Conservation (phyloP, 2,797 vertebrate genomes). For the Melanotaenia nigrans region DNA sequence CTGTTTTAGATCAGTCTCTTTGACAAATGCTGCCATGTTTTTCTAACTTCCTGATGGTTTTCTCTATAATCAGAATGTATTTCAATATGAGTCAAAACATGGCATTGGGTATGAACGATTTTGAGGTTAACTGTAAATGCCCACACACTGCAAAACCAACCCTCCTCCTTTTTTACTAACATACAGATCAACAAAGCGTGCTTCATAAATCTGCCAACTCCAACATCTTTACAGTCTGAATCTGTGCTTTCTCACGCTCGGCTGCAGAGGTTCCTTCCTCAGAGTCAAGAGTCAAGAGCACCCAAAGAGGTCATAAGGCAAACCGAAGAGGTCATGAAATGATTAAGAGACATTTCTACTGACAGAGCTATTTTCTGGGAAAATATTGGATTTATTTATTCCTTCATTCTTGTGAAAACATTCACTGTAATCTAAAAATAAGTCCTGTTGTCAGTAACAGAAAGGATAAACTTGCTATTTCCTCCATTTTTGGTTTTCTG, state of each 20-base stretch:
- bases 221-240: slow-evolving; percentile 23
- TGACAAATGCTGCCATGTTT: not conserved
- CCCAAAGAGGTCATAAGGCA: slow-evolving; percentile 1
- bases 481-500: not conserved
- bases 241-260: slow-evolving; percentile 18
- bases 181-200: slow-evolving; percentile 14
- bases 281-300: not conserved
- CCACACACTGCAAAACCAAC: slow-evolving; percentile 25
- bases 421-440: not conserved
- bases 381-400: not conserved
- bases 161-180: not conserved
- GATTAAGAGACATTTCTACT: not conserved
- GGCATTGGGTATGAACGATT: not conserved
- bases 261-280: slow-evolving; percentile 2
- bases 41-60: not conserved
- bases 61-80: not conserved
- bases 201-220: slow-evolving; percentile 17
- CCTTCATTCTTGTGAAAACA: not conserved
- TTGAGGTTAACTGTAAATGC: slow-evolving; percentile 3
- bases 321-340: not conserved
- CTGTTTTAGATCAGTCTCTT: not conserved
- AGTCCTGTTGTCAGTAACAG: not conserved
- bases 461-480: not conserved
- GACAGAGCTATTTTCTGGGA: not conserved
- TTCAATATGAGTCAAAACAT: not conserved